Conservation (phyloP, 2,113 vertebrate genomes). For the Tachycineta bicolor region DNA sequence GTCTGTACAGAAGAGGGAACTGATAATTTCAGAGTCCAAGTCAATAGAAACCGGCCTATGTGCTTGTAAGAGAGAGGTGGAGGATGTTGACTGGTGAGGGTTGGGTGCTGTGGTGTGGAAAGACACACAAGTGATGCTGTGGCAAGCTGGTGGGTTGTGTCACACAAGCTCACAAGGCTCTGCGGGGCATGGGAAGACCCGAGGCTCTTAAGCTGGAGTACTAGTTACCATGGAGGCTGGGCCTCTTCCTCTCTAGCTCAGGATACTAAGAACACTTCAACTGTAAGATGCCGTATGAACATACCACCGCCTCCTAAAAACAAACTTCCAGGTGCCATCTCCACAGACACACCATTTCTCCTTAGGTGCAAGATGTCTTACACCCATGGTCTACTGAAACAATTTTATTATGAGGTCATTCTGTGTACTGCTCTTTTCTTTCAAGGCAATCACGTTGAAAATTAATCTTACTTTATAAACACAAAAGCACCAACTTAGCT, state of each 20-base stretch:
- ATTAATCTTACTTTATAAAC: not conserved
- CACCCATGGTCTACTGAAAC: not conserved
- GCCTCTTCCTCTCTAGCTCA: not conserved
- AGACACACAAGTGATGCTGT: not conserved
- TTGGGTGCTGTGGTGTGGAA: not conserved
- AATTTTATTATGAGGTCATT: constrained; percentile 12
- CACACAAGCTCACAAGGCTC: not conserved
- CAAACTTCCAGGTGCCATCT: not conserved
- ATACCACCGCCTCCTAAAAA: not conserved
- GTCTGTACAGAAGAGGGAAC: not conserved
- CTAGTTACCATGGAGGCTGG: not conserved
- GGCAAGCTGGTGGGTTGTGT: not conserved
- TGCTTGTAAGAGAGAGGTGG: not conserved
- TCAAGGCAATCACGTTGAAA: not conserved
- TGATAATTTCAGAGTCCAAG: not conserved
- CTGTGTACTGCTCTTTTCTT: not conserved
- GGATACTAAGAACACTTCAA: not conserved
- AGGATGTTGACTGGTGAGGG: not conserved
- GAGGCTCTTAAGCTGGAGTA: not conserved
- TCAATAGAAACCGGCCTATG: not conserved
- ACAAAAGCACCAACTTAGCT: not conserved
- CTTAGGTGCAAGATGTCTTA: not conserved
- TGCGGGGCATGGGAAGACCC: not conserved
- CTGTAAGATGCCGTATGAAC: not conserved
- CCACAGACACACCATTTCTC: not conserved